Base-by-base conservation (phyloP, 2,888 invertebrate species). In the Dascillus cervinus region DNA sequence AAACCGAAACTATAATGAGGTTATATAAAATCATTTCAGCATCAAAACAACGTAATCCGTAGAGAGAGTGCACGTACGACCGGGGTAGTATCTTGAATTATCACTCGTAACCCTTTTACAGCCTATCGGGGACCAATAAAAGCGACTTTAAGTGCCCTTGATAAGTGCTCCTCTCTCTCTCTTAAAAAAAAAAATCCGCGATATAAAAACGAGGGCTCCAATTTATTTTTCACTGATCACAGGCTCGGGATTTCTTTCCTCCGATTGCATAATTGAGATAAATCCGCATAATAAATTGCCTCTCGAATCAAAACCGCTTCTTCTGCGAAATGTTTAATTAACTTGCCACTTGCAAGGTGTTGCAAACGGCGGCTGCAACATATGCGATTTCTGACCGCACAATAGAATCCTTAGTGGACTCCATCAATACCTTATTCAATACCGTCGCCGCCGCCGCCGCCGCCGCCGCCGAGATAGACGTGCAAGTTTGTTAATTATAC, bases 41-140 rank as follows among this genome's bases (percentile, higher is more conserved):
- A 38, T 38, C 38, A 29, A 34, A 35, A 32, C 27, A 26, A 31
- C 19, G 29, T 34, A 32, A 23, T 32, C 26, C 21, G 25, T 23
- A 17, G 24, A 24, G 29, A 37, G 28, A 30, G 34, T 29, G 30
- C 46, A 47, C 49, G 50, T 51, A 47, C 49, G 8, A 43, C 47
- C 50, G 52, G 53, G 50, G 53, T 45, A 49, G 47, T 54, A 52
- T 52, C 51, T 51, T 60, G 58, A 64, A 62, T 63, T 63, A 64
- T 63, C 59, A 59, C 58, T 55, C 55, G 58, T 62, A 65, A 65
- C 65, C 64, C 64, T 65, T 66, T 65, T 63, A 65, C 62, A 57
- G 56, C 59, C 64, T 62, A 60, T 64, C 56, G 56, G 66, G 64
- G 66, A 60, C 57, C 57, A 62, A 65, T 66, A 65, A 65, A 64